Conservation (phyloP, 2,797 vertebrate species). For the Cyprinella venusta region DNA sequence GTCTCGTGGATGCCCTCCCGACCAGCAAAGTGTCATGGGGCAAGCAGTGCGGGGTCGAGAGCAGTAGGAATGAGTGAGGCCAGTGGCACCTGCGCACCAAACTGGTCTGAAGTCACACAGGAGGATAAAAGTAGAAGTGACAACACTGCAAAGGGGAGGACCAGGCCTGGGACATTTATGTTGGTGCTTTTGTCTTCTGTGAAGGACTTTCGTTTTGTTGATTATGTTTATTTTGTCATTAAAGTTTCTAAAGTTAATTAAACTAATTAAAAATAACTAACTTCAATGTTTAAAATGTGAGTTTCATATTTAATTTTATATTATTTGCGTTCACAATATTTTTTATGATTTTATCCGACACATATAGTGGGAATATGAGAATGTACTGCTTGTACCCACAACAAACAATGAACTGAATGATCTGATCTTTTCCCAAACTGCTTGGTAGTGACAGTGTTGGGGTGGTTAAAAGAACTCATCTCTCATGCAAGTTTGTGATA, state of each 20-base stretch:
- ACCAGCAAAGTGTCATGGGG: too few relatives aligned
- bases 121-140: background rate
- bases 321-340: background rate
- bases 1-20: too few relatives aligned
- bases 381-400: background rate
- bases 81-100: too few relatives aligned
- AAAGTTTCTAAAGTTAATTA: background rate
- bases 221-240: too few relatives aligned
- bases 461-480: constrained; percentile 1
- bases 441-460: background rate
- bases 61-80: too few relatives aligned
- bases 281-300: background rate
- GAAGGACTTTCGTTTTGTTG: background rate
- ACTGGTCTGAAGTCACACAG: too few relatives aligned
- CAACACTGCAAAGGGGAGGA: background rate
- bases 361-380: background rate
- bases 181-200: background rate
- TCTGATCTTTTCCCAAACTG: background rate
- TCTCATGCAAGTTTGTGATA: constrained; percentile 16
- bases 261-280: background rate
- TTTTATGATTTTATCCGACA: background rate
- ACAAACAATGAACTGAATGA: background rate
- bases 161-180: background rate
- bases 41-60: too few relatives aligned
- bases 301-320: background rate